Evolutionary conservation across 2,888 invertebrate species (phyloP).

Genomic region (Pristionchus fissidentatus): DNA sequence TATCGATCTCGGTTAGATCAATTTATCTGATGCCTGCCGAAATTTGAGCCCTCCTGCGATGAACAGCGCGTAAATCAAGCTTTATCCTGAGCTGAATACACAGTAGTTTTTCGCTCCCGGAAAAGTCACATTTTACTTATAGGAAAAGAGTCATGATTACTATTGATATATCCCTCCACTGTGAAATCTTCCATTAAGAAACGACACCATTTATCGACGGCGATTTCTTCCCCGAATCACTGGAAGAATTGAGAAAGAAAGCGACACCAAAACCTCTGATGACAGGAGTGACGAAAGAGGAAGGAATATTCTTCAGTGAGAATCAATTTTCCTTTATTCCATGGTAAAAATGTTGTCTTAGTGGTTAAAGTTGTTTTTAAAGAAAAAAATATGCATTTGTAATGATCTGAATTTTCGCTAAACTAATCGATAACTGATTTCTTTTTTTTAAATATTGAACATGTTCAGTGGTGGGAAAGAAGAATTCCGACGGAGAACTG

Average conservation of each 20-base stretch:
- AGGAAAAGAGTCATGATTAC: too few species aligned
- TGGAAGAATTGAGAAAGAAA: slow-evolving; percentile 31
- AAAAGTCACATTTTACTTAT: too few species aligned
- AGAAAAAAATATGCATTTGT: background rate
- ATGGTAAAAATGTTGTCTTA: too few species aligned
- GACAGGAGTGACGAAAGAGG: slow-evolving; percentile 33
- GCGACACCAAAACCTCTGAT: slow-evolving; percentile 8
- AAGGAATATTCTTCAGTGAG: slow-evolving; percentile 51
- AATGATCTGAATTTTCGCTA: background rate
- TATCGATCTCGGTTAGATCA: slow-evolving; percentile 50
- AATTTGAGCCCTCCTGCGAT: too few species aligned
- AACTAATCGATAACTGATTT: too few species aligned
- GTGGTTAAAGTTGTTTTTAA: slow-evolving; percentile 18
- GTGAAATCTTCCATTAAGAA: slow-evolving; percentile 50
- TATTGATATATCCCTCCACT: too few species aligned
- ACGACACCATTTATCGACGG: slow-evolving; percentile 27
- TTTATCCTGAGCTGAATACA: too few species aligned
- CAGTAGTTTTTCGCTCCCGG: too few species aligned
- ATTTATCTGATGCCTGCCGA: background rate
- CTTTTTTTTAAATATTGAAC: too few species aligned
- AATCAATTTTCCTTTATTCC: too few species aligned
- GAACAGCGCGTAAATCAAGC: too few species aligned
- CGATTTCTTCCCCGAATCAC: slow-evolving; percentile 14
- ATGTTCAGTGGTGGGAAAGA: slow-evolving; percentile 54
- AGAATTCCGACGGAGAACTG: background rate